phyloP scores from a whole-genome alignment of 2,113 vertebrate genomes.

The Illadopsis cleaveri region DNA sequence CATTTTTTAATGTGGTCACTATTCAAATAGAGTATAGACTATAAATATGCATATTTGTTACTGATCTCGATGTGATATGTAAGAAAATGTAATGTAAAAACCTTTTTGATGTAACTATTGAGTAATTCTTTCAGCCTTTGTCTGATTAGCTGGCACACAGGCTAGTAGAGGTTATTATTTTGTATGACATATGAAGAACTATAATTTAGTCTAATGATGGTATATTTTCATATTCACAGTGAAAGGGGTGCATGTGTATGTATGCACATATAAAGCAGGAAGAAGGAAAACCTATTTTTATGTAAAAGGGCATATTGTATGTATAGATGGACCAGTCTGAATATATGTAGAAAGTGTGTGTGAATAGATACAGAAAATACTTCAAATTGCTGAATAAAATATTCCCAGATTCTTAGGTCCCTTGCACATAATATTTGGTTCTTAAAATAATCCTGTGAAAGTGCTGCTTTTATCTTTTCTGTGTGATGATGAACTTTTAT shows the following conservation, averaged over 20 bases:
- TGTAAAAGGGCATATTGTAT: neutral
- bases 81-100: constrained; percentile 20
- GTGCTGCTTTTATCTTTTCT: constrained; percentile 74
- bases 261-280: neutral
- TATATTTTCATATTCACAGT: constrained; percentile 18
- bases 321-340: neutral
- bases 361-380: constrained; percentile 11
- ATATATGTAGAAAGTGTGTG: neutral
- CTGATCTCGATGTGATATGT: neutral
- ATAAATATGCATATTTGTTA: neutral
- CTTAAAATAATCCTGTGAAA: constrained; percentile 69
- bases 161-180: constrained; percentile 23
- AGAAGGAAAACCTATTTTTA: constrained; percentile 2
- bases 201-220: constrained; percentile 39
- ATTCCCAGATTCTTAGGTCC: constrained; percentile 41
- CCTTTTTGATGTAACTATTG: neutral
- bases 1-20: neutral
- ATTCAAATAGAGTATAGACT: neutral
- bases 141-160: constrained; percentile 3
- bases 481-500: constrained; percentile 73
- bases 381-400: constrained; percentile 54
- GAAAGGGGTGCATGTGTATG: neutral
- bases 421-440: constrained; percentile 59
- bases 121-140: constrained; percentile 31
- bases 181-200: constrained; percentile 10